These are phyloP conservation scores for Andrena bicolor DNA, from an alignment of 2,888 invertebrate species.

Conservation along the genomic window DNA sequence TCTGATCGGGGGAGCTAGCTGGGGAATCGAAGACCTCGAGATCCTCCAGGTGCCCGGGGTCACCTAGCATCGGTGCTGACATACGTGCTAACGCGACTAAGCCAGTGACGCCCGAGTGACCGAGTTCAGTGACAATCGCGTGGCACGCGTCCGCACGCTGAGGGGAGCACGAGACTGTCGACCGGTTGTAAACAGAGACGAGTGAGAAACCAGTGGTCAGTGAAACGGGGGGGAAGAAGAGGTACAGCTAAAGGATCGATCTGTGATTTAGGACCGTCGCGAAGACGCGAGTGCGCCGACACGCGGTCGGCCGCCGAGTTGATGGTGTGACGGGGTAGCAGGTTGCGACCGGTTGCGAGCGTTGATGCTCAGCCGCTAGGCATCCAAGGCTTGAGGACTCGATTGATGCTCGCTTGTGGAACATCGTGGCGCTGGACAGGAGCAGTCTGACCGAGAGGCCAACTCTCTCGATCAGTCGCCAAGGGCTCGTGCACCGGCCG, in stretches of 20 bases:
- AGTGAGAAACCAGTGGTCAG: conserved; percentile 27
- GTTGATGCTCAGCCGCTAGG: conserved; percentile 38
- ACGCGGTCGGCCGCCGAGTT: conserved; percentile 53
- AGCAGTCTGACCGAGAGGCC: conserved; percentile 60
- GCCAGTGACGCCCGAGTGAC: conserved; percentile 40
- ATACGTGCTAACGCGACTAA: neutral
- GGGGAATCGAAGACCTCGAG: neutral
- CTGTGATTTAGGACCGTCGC: conserved; percentile 36
- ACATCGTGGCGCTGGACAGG: conserved; percentile 51
- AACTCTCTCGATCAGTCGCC: conserved; percentile 57
- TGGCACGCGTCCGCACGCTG: neutral
- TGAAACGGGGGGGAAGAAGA: conserved; percentile 14
- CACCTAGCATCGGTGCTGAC: neutral
- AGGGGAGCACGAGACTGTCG: neutral
- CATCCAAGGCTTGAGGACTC: conserved; percentile 21
- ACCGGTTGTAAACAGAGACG: neutral
- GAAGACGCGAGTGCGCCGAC: conserved; percentile 59
- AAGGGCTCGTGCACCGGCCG: conserved; percentile 41
- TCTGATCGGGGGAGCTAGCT: neutral
- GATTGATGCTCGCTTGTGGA: conserved; percentile 52
- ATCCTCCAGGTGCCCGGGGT: neutral
- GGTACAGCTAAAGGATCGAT: conserved; percentile 30
- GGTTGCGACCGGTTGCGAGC: conserved; percentile 30
- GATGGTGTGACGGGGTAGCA: conserved; percentile 54
- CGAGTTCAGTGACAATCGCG: conserved; percentile 41